phyloP scores from a whole-genome alignment of 2,888 invertebrate species.

The Tenthredo livida region DNA sequence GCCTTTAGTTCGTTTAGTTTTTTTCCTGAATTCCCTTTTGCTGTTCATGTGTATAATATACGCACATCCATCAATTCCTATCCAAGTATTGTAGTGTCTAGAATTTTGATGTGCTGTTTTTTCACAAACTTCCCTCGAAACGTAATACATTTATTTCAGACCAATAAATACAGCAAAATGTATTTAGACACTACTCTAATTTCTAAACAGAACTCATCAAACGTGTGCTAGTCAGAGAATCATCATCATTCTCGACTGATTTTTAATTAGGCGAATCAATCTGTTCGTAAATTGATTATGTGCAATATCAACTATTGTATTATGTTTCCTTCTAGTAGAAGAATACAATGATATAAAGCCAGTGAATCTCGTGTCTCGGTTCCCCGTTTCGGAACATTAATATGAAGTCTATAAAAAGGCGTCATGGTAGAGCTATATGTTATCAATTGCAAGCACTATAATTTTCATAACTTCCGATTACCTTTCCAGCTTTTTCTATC shows the following conservation, averaged over 20 bases:
- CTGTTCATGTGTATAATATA: background rate
- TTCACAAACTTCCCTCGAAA: background rate
- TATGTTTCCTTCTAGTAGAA: background rate
- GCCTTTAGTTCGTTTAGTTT: background rate
- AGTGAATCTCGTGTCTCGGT: background rate
- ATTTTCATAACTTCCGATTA: background rate
- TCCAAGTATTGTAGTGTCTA: background rate
- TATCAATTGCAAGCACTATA: background rate
- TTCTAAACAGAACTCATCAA: background rate
- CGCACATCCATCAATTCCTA: background rate
- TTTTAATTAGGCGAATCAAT: background rate
- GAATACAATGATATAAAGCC: background rate
- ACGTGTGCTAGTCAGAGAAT: background rate
- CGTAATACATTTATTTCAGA: background rate
- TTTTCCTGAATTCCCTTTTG: background rate
- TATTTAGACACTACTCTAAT: background rate
- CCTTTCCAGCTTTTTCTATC: background rate
- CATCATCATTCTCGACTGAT: background rate
- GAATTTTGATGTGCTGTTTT: background rate
- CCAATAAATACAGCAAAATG: background rate
- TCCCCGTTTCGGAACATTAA: background rate
- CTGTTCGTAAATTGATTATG: background rate
- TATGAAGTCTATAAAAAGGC: background rate
- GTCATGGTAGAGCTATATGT: background rate
- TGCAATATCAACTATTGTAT: background rate